Conservation (phyloP, 2,797 vertebrate genomes). For the Gambusia yucatana region DNA sequence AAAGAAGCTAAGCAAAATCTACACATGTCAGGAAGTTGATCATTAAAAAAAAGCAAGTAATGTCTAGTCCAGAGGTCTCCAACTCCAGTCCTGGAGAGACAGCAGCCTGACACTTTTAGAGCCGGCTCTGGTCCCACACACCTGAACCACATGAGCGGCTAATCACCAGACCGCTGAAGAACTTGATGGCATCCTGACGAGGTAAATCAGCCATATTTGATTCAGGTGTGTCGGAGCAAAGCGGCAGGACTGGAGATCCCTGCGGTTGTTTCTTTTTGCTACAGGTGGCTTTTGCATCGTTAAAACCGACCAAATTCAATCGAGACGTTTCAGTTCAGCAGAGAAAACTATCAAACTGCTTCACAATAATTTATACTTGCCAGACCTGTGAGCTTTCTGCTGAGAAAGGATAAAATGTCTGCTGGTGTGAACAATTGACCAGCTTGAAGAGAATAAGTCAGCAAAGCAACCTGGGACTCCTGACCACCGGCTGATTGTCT, state of each 20-base stretch:
- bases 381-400: neutral
- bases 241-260: neutral
- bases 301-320: neutral
- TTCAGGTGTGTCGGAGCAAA: neutral
- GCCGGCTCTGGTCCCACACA: neutral
- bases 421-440: neutral
- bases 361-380: neutral
- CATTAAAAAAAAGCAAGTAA: neutral
- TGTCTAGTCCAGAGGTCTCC: neutral
- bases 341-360: neutral
- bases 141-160: neutral
- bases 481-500: constrained; percentile 1
- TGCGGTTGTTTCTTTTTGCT: neutral
- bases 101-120: neutral
- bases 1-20: neutral
- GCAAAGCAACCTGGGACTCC: neutral
- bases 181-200: neutral
- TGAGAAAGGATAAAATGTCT: neutral
- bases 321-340: neutral
- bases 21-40: neutral
- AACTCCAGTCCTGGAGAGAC: neutral
- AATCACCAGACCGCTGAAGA: neutral
- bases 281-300: neutral
- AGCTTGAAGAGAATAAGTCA: neutral
- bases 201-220: neutral